These are phyloP conservation scores for Melikaiella ostensackeni DNA, from an alignment of 2,888 invertebrate genomes.

Conservation along the genomic window DNA sequence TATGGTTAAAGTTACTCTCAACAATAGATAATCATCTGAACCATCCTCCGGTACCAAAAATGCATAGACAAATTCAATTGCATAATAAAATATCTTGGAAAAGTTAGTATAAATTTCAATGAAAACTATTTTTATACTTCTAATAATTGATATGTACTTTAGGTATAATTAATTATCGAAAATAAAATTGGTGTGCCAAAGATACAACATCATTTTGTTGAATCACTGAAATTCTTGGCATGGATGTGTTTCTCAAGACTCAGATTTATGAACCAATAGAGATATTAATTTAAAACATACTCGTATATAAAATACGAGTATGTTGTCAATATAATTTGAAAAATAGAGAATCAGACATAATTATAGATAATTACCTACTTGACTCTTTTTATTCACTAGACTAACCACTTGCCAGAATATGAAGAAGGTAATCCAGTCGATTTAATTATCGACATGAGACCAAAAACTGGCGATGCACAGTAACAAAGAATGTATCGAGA, in stretches of 20 bases:
- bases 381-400: not conserved
- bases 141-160: not conserved
- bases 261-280: not conserved
- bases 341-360: not conserved
- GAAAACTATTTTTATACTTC: not conserved
- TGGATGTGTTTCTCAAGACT: not conserved
- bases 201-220: not conserved
- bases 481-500: not conserved
- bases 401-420: not conserved
- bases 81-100: not conserved
- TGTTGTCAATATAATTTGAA: not conserved
- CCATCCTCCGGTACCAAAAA: not conserved
- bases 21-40: not conserved
- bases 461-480: not conserved
- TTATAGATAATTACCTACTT: not conserved
- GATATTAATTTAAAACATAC: not conserved
- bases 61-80: not conserved
- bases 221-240: constrained; percentile 27
- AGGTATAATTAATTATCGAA: not conserved
- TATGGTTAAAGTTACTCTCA: not conserved
- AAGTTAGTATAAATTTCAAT: not conserved
- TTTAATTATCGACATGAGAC: not conserved
- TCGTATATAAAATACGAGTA: too few relatives aligned
- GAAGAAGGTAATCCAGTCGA: constrained; percentile 6
- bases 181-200: not conserved